These are phyloP conservation scores for Adineta ricciae DNA, from an alignment of 2,888 invertebrate genomes.

Conservation along the genomic window DNA sequence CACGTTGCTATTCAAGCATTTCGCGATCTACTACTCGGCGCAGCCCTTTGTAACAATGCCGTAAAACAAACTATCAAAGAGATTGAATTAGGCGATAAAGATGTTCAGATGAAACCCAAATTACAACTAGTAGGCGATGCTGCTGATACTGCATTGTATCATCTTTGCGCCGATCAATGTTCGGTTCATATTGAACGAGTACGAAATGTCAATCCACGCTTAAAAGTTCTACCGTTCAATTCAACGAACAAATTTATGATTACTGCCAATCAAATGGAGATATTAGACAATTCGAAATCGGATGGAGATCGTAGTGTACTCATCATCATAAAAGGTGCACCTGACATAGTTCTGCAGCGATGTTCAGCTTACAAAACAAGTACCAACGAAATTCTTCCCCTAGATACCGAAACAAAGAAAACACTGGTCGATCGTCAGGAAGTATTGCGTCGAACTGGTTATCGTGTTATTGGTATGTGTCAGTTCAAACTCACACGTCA, in stretches of 20 bases:
- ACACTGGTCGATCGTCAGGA: not conserved
- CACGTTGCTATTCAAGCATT: not conserved
- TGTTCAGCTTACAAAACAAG: not conserved
- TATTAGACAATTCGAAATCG: not conserved
- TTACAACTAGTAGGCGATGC: constrained; percentile 2
- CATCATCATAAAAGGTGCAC: constrained; percentile 34
- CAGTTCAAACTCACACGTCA: not conserved
- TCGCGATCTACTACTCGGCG: not conserved
- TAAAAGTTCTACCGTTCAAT: constrained; percentile 11
- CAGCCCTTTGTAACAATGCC: not conserved
- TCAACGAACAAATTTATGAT: constrained; percentile 16
- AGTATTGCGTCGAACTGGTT: not conserved
- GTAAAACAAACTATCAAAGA: not conserved
- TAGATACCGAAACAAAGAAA: not conserved
- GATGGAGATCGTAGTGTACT: not conserved
- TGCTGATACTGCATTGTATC: not conserved
- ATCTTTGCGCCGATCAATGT: not conserved
- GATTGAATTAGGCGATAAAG: not conserved
- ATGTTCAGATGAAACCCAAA: not conserved
- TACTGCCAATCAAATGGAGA: not conserved
- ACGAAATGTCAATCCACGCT: not conserved
- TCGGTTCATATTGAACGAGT: not conserved
- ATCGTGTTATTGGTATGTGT: not conserved
- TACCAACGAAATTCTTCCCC: not conserved
- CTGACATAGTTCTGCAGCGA: constrained; percentile 13